Conservation (phyloP, 2,888 invertebrate genomes). For the Coelinius sp. region DNA sequence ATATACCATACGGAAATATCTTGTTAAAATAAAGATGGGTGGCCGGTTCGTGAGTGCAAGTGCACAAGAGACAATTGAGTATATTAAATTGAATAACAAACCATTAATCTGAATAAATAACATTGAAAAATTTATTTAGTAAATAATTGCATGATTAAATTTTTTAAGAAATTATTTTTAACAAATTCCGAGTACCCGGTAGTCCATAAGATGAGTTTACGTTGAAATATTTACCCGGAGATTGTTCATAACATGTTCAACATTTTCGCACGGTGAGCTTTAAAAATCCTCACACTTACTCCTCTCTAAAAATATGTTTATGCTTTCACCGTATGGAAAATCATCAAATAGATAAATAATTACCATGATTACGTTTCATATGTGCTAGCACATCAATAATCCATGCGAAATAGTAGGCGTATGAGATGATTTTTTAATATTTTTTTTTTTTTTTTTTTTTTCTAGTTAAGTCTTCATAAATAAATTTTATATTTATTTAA, state of each 20-base stretch:
- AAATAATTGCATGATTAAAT: no score
- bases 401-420: neutral
- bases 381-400: neutral
- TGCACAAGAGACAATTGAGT: neutral
- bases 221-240: neutral
- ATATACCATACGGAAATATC: conserved; percentile 8
- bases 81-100: neutral
- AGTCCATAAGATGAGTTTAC: conserved; percentile 40
- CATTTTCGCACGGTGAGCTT: conserved; percentile 46
- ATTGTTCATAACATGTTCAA: neutral
- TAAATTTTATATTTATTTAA: conserved; percentile 42
- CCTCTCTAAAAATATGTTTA: conserved; percentile 45
- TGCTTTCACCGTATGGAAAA: conserved; percentile 54
- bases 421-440: no score
- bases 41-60: conserved; percentile 1
- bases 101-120: neutral
- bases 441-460: no score
- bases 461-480: neutral
- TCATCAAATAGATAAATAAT: conserved; percentile 60
- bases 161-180: neutral
- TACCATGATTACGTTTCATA: conserved; percentile 49
- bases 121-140: neutral
- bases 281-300: conserved; percentile 5
- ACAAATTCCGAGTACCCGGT: conserved; percentile 39
- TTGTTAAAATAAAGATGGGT: conserved; percentile 10